Percentiles rank a stretch among this genome's conserved stretches.
These are phyloP conservation scores for Hepsetus odoe DNA, from an alignment of 2,113 vertebrate genomes.

Conservation along the genomic window DNA sequence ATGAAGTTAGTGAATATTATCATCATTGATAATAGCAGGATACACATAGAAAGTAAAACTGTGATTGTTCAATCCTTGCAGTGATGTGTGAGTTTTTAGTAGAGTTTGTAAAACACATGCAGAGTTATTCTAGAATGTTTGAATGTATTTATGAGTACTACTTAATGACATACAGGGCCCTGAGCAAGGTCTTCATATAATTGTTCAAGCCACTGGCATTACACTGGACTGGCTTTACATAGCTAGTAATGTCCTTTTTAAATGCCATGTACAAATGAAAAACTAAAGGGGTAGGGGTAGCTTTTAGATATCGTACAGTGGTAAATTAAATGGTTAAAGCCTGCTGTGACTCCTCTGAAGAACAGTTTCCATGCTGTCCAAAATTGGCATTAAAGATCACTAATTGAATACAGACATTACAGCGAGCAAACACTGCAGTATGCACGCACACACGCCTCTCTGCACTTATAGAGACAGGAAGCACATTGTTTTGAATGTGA, in stretches of 20 bases:
- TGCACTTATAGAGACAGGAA: conserved; percentile 35
- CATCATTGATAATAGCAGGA: no score
- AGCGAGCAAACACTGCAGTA: neutral
- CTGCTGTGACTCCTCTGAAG: conserved; percentile 41
- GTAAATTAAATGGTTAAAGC: conserved; percentile 43
- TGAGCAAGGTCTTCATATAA: conserved; percentile 24
- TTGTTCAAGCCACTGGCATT: conserved; percentile 42
- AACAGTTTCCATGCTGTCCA: conserved; percentile 31
- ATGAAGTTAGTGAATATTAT: no score
- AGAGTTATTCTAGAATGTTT: neutral
- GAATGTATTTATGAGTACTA: conserved; percentile 24
- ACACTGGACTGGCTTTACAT: conserved; percentile 33
- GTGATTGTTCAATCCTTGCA: no score
- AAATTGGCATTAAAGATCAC: conserved; percentile 44
- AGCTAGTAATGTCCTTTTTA: conserved; percentile 34
- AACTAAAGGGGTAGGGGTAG: conserved; percentile 1
- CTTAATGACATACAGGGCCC: conserved; percentile 23
- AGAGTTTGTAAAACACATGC: no score
- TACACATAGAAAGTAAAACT: no score
- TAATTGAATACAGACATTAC: conserved; percentile 45
- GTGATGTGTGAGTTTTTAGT: no score
- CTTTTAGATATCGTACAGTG: conserved; percentile 31
- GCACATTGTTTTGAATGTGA: conserved; percentile 37
- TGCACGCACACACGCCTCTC: neutral
- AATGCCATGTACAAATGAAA: conserved; percentile 12